Base-by-base conservation (phyloP, 2,113 vertebrate species). In the Colinus virginianus region DNA sequence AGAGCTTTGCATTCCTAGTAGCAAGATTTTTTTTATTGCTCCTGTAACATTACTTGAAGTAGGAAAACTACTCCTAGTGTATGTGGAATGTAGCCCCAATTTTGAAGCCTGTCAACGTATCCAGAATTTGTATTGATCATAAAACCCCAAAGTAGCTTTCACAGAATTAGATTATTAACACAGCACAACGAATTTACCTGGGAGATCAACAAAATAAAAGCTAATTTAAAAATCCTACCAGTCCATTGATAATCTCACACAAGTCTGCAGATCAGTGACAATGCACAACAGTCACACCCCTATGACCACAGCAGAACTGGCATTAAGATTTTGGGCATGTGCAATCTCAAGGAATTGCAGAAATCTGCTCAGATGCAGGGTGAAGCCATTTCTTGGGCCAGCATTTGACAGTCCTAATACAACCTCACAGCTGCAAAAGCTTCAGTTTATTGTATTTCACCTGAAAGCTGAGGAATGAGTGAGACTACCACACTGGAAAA, bases 171-270 rank as follows among this genome's bases (percentile, higher is more conserved):
- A 88, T 94, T 82, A 82, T 83, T 88, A 95, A 51, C 76, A 83
- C 71, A 90, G 70, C 70, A 72, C 36, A 49, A 84, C 79, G 62
- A 11, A 0, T 87, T 87, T 76, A 93, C 90, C 84, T 94, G 83
- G 56, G 56, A 72, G 93, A 84, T 66, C 90, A 90, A 92, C 87
- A 93, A 96, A 93, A 92, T 90, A 95, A 87, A 53, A 87, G 79
- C 75, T 67, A 87, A 92, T 94, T 89, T 95, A 40, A 40, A 40
- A 40, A 40, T 12, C 40, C 40, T 40, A 91, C 75, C 91, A 89
- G 59, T 38, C 87, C 95, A 72, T 66, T 38, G 25, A 64, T 45
- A 62, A 82, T 80, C 78, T 87, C 84, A 81, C 55, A 21, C n/a
- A 91, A 58, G 32, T 82, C 67, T 51, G 53, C 36, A 85, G 75